Evolutionary conservation across 2,888 invertebrate species (phyloP), one percentile per base, ranked within the genome.

Genomic region (Orgyia antiqua): DNA sequence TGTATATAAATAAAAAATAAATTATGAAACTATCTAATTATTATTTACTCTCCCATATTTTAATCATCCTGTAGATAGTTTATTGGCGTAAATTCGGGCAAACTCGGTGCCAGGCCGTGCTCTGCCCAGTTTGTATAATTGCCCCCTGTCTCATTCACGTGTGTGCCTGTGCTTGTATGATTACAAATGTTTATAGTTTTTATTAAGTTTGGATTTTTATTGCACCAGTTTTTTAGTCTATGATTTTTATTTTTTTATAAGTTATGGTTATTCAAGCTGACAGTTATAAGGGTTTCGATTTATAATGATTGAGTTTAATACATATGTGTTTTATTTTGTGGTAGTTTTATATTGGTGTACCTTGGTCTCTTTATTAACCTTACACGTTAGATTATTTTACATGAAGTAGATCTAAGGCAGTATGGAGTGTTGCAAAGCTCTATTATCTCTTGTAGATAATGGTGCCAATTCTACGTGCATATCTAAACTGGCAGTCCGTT

Each of bases 1-100:
- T n/a, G n/a, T n/a, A n/a, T n/a, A n/a, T n/a, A n/a, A n/a, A n/a
- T n/a, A n/a, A n/a, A n/a, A n/a, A n/a, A n/a, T n/a, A n/a, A n/a
- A n/a, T n/a, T n/a, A n/a, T n/a, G n/a, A n/a, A n/a, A n/a, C n/a
- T n/a, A n/a, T n/a, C n/a, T n/a, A n/a, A n/a, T n/a, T n/a, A n/a
- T n/a, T n/a, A n/a, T n/a, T n/a, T n/a, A n/a, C n/a, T n/a, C n/a
- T n/a, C n/a, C n/a, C n/a, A n/a, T n/a, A n/a, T n/a, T n/a, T n/a
- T n/a, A 26, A 60, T 37, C 74, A 68, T 0, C 52, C 69, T 68
- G 68, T 74, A 15, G 20, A 32, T 38, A 36, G 48, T 59, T 61
- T 24, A 58, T 56, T 51, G 67, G 70, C 66, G 75, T 63, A 73
- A 83, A 79, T 82, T 83, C 77, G 82, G 82, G 70, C 58, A 54